Evolutionary conservation across 2,888 invertebrate genomes (phyloP).

Genomic region (Charanyca ferruginea): DNA sequence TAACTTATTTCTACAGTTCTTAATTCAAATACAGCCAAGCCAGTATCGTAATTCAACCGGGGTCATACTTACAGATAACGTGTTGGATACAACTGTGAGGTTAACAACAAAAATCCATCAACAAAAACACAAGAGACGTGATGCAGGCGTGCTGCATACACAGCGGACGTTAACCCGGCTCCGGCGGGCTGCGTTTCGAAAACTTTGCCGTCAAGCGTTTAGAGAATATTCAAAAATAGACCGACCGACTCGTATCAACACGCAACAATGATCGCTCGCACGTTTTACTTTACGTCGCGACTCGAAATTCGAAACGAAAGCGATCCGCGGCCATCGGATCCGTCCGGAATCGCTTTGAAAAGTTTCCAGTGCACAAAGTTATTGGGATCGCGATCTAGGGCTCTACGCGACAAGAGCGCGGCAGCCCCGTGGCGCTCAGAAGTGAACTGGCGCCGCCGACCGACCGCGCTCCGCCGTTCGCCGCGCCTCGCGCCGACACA

Average conservation of each 20-base stretch:
- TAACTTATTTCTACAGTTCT: conserved; percentile 58
- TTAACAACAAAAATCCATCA: conserved; percentile 89
- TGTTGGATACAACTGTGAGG: conserved; percentile 81
- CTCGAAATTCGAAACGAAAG: conserved; percentile 75
- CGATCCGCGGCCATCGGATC: conserved; percentile 75
- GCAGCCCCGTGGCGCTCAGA: conserved; percentile 85
- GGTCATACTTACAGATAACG: conserved; percentile 91
- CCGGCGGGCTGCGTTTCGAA: conserved; percentile 89
- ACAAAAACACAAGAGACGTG: conserved; percentile 89
- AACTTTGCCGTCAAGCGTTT: conserved; percentile 89
- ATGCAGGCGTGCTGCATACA: conserved; percentile 87
- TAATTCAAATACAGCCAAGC: conserved; percentile 79
- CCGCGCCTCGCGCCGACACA: conserved; percentile 81
- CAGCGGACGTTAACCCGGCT: conserved; percentile 89
- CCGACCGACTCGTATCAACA: conserved; percentile 82
- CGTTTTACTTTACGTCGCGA: conserved; percentile 73
- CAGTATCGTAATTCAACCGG: conserved; percentile 86
- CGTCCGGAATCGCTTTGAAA: conserved; percentile 84
- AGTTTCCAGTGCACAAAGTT: conserved; percentile 91
- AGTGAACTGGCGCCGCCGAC: conserved; percentile 84
- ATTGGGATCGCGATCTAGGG: conserved; percentile 84
- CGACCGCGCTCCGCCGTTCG: conserved; percentile 74
- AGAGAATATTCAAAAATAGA: conserved; percentile 91
- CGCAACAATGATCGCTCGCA: conserved; percentile 78
- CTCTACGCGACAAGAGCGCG: conserved; percentile 82